These are phyloP conservation scores for Campylomormyrus numenius DNA, from an alignment of 2,113 vertebrate species.

Conservation along the genomic window DNA sequence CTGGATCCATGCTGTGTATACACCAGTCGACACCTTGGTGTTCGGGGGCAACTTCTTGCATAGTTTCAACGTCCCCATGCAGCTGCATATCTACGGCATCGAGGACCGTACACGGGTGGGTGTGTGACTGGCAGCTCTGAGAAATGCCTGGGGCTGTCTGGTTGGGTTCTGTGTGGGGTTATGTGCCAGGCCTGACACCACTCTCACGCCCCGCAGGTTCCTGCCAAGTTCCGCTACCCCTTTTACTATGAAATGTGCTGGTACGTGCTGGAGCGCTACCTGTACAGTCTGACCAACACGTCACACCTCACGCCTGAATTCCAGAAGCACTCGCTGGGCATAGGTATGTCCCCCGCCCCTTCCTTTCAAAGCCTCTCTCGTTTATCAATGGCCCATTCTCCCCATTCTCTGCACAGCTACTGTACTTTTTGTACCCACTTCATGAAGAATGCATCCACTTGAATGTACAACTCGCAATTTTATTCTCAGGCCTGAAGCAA, in stretches of 20 bases:
- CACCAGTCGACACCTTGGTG: conserved; percentile 89
- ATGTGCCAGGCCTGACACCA: not conserved
- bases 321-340: conserved; percentile 87
- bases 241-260: conserved; percentile 99
- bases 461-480: not conserved
- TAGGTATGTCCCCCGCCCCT: conserved; percentile 66
- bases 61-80: conserved; percentile 98
- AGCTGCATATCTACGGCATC: conserved; percentile 91
- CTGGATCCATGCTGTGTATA: conserved; percentile 98
- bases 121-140: not conserved
- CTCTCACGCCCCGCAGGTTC: conserved; percentile 64
- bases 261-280: conserved; percentile 93
- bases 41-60: conserved; percentile 97
- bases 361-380: not conserved
- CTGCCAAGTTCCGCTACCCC: conserved; percentile 93
- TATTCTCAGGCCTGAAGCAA: conserved; percentile 51
- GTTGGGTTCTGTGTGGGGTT: not conserved
- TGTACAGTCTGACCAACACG: conserved; percentile 84
- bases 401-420: not conserved
- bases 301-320: conserved; percentile 93
- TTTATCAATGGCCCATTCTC: not conserved
- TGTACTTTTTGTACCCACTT: not conserved
- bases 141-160: not conserved
- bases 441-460: not conserved
- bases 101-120: conserved; percentile 93